A percentile compares a stretch with the other conserved stretches of the same genome.
These are phyloP conservation scores for Chouioia cunea DNA, from an alignment of 2,888 invertebrate species.

Conservation along the genomic window DNA sequence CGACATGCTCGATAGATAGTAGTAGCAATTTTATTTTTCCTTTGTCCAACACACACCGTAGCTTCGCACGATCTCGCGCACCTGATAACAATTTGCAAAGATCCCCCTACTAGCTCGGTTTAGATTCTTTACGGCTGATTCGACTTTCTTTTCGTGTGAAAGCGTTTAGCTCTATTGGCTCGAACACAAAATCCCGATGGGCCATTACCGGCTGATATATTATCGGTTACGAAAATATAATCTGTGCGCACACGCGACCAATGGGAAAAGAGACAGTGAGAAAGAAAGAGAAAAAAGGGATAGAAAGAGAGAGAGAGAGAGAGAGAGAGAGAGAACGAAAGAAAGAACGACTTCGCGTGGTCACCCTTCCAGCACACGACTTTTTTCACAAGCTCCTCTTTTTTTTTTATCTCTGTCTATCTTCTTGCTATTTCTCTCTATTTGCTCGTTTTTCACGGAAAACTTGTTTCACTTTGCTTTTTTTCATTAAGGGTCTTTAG, in stretches of 20 bases:
- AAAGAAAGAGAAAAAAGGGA: no score
- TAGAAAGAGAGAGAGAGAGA: neutral
- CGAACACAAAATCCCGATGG: conserved; percentile 51
- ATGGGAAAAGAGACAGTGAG: neutral
- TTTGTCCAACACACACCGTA: neutral
- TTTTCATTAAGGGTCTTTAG: conserved; percentile 8
- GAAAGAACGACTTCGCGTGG: conserved; percentile 26
- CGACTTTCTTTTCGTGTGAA: conserved; percentile 28
- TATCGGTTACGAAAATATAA: conserved; percentile 63
- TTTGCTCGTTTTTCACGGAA: conserved; percentile 8
- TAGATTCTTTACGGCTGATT: conserved; percentile 41
- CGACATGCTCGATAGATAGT: no score
- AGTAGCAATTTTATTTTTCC: neutral
- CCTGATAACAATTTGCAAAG: conserved; percentile 43
- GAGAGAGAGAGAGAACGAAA: neutral
- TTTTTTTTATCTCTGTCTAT: neutral
- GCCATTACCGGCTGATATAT: conserved; percentile 65
- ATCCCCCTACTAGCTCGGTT: neutral
- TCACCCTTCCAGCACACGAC: conserved; percentile 24
- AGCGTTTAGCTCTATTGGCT: conserved; percentile 55
- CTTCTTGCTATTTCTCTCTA: conserved; percentile 13
- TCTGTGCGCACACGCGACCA: conserved; percentile 52
- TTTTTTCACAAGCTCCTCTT: neutral
- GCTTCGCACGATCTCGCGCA: conserved; percentile 10
- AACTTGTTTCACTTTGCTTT: conserved; percentile 14